Conservation (phyloP, 2,888 invertebrate genomes). For the Allolobophora icterica region DNA sequence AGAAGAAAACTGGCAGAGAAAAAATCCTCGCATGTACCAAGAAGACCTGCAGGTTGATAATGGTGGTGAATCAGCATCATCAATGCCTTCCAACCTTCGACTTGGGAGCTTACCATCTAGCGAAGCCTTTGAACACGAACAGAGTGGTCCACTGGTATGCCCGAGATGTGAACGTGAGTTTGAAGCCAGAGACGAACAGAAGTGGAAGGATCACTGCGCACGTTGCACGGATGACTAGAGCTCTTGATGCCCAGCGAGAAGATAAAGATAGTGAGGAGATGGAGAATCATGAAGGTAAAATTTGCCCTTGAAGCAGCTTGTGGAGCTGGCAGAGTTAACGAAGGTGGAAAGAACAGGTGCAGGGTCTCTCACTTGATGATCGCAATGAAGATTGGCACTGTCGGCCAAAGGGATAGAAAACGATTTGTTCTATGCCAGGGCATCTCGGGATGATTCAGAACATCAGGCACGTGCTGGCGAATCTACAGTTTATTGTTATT, state of each 20-base stretch:
- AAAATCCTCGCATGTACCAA: neutral
- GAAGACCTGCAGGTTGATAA: neutral
- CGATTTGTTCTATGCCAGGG: neutral
- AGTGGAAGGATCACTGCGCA: neutral
- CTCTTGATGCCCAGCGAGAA: neutral
- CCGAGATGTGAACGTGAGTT: conserved; percentile 26
- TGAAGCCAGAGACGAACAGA: neutral
- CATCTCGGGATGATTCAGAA: neutral
- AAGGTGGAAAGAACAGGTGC: neutral
- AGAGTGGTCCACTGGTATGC: neutral
- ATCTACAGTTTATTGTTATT: neutral
- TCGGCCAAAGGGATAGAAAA: neutral
- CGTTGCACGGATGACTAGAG: conserved; percentile 6
- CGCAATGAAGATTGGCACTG: neutral
- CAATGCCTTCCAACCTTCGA: neutral
- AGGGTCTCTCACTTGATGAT: neutral
- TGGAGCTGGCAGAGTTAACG: neutral
- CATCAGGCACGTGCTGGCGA: neutral
- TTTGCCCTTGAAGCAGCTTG: neutral
- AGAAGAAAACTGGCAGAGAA: neutral
- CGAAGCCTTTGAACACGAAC: neutral
- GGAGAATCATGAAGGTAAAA: neutral
- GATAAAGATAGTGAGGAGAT: neutral
- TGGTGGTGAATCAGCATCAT: neutral
- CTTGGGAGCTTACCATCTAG: neutral